These are phyloP conservation scores for Lydus trimaculatus DNA, from an alignment of 2,888 invertebrate genomes.

Conservation along the genomic window DNA sequence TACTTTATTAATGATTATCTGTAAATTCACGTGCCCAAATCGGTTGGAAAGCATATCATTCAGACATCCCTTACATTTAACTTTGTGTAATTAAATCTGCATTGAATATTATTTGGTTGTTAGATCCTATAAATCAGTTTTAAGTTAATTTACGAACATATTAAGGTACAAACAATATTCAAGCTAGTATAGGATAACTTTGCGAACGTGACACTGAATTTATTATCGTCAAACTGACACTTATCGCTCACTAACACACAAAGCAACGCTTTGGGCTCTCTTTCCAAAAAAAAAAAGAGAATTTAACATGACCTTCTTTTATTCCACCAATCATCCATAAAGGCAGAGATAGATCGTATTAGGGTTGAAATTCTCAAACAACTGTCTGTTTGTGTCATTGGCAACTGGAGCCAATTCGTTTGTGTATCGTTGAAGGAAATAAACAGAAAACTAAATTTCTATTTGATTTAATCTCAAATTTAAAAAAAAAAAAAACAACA, in stretches of 20 bases:
- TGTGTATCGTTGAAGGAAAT: neutral
- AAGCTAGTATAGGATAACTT: neutral
- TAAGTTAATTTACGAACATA: neutral
- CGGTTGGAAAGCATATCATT: neutral
- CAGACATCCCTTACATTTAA: neutral
- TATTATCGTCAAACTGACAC: neutral
- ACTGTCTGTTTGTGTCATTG: neutral
- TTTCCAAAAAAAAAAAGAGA: neutral
- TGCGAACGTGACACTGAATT: neutral
- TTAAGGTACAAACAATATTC: neutral
- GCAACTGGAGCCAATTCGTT: neutral
- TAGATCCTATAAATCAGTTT: neutral
- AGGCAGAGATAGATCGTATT: neutral
- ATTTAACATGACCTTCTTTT: neutral
- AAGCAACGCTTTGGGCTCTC: neutral
- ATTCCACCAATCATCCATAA: neutral
- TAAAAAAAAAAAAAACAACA: too few species aligned
- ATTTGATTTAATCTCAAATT: neutral
- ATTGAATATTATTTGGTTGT: neutral
- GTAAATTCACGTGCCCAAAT: neutral
- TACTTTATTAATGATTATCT: too few species aligned
- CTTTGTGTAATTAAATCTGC: neutral
- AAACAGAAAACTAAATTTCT: neutral
- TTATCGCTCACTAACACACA: neutral
- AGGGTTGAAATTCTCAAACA: neutral